Base-by-base conservation (phyloP, 1,140 invertebrate species). In the Maniola jurtina region DNA sequence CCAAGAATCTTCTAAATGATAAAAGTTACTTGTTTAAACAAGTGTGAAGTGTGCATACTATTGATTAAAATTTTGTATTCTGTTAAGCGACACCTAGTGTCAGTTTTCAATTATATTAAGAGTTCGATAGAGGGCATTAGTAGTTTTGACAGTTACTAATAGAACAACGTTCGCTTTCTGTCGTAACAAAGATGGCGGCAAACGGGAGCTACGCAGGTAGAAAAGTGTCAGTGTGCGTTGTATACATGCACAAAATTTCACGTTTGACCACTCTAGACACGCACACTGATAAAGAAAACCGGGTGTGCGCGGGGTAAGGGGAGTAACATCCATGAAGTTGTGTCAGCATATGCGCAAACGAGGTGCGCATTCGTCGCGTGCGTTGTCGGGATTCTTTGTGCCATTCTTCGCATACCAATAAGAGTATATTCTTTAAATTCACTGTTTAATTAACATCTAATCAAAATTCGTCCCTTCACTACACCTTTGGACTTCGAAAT, bases 381-480 rank as follows among this genome's bases (percentile, higher is more conserved):
- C 95, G 95, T 96, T 96, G 95, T 96, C 95, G 93, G 94, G 95
- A 96, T 96, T 96, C 96, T 96, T 96, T 96, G 95, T 96, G 95
- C 94, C 95, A 96, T 96, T 96, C 96, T 94, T 96, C 93, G 94
- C 95, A 96, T 96, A 96, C 96, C 96, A 96, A 95, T 95, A 95
- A 95, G 94, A 94, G 94, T 94, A 92, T 93, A 94, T 93, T 95
- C 93, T 93, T 94, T 93, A 93, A 93, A 94, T 94, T 95, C 94
- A 93, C 93, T 86, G 75, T 67, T 77, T 83, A 88, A 88, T 88
- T 84, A 75, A 81, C 79, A 85, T 80, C 76, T 92, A 92, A 93
- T 92, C 91, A 93, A 93, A 94, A 93, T 94, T 93, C 92, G 92
- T 89, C 91, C 91, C 86, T 91, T 88, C 88, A 92, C 88, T 86